Base-by-base conservation (phyloP, 2,888 invertebrate genomes). In the Eupelmus urozonus region DNA sequence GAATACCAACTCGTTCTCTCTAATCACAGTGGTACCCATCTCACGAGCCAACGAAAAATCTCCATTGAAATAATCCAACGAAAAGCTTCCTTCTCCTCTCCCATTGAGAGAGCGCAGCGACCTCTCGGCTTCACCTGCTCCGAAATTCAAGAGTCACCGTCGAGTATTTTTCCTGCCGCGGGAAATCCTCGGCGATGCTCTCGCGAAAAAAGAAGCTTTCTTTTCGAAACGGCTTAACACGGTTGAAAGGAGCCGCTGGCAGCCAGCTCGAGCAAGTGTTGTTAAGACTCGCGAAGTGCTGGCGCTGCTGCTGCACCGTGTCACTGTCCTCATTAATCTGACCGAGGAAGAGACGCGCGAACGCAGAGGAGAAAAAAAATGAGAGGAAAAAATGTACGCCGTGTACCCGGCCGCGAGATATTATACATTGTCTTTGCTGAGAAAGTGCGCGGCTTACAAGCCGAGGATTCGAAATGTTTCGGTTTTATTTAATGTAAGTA, bases 321-420 rank as follows among this genome's bases (percentile, higher is more conserved):
- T 66, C 77, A 72, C 62, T 67, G 72, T 67, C 72, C 77, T 78
- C 72, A 34, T 78, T 78, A 78, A 78, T 78, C 67, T 60, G 59
- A 2, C 23, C 16, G 7, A 23, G 51, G 34, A 20, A 18, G 53
- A 49, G 16, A 23, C 9, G 40, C 13, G 13, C 23, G 16, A 20
- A 9, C 23, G 66, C 66, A 9, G 34, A 29, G 34, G 27, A 4
- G 34, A 34, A 16, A 60, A 25, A 29, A 29, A 59, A 29, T n/a
- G 4, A 29, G 29, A 59, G 27, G 20, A 53, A 53, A 45, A 16
- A 45, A 7, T 60, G 34, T n/a, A 16, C 34, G 60, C 16, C 4
- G 34, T 20, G 5, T 16, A 49, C n/a, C 42, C 63, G 42, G 60
- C 60, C 75, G 60, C 62, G 53, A 42, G 57, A 20, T 34, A 20